These are phyloP conservation scores for Globia sparganii DNA, from an alignment of 2,888 invertebrate species.

Conservation along the genomic window DNA sequence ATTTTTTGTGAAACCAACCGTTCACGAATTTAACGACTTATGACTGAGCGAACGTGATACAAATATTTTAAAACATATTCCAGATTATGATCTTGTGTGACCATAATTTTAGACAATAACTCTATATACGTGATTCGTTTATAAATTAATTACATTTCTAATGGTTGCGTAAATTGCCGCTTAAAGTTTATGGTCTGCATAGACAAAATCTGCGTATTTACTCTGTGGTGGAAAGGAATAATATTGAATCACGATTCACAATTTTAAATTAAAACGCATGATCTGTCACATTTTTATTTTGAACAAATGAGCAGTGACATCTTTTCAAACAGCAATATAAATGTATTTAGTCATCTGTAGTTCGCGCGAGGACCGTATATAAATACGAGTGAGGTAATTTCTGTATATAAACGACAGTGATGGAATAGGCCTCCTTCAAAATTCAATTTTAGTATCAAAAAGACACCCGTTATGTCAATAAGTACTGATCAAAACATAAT, in stretches of 20 bases:
- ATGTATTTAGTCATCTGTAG: conserved; percentile 55
- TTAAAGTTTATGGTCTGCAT: conserved; percentile 40
- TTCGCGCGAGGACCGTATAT: conserved; percentile 28
- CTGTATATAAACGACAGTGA: conserved; percentile 45
- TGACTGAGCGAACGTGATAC: conserved; percentile 86
- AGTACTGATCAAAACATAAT: conserved; percentile 71
- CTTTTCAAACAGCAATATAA: conserved; percentile 57
- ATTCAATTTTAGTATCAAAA: conserved; percentile 57
- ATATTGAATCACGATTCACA: conserved; percentile 47
- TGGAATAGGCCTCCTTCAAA: conserved; percentile 50
- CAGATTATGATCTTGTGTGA: conserved; percentile 85
- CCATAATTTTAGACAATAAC: conserved; percentile 87
- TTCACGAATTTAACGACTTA: conserved; percentile 83
- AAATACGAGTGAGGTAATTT: conserved; percentile 56
- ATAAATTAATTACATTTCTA: conserved; percentile 67
- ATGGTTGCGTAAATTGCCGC: conserved; percentile 54
- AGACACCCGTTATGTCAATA: conserved; percentile 76
- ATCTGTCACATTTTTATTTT: conserved; percentile 55
- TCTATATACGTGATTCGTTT: conserved; percentile 86
- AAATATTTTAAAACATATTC: conserved; percentile 82
- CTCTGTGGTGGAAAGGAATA: conserved; percentile 16
- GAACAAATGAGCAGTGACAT: conserved; percentile 56
- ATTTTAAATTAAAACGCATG: conserved; percentile 49
- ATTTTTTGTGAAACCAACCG: conserved; percentile 80
- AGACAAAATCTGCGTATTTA: conserved; percentile 4